These are phyloP conservation scores for Lacanobia wlatinum DNA, from an alignment of 2,888 invertebrate genomes.

Conservation along the genomic window DNA sequence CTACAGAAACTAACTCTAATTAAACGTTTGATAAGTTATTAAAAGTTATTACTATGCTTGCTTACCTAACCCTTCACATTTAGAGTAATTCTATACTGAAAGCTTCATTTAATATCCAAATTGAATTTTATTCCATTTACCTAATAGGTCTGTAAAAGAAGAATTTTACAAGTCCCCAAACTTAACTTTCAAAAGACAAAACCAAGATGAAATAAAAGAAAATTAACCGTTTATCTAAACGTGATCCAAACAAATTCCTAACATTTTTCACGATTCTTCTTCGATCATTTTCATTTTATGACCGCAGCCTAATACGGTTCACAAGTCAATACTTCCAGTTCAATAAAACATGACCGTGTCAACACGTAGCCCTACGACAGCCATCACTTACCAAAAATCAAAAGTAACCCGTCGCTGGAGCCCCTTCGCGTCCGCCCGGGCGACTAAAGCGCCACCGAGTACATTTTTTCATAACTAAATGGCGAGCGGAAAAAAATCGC, in stretches of 20 bases:
- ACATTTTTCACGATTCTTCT: background rate
- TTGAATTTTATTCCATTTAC: background rate
- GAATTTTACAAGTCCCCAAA: background rate
- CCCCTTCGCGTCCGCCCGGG: slow-evolving; percentile 12
- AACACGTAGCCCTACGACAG: slow-evolving; percentile 29
- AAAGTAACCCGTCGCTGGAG: slow-evolving; percentile 44
- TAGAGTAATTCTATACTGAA: too few relatives aligned
- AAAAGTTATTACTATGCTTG: slow-evolving; percentile 6
- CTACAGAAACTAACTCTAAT: background rate
- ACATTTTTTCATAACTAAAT: slow-evolving; percentile 86
- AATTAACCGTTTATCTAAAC: too few relatives aligned
- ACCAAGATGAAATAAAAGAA: background rate
- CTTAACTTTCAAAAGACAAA: background rate
- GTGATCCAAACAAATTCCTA: background rate
- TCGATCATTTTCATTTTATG: slow-evolving; percentile 6
- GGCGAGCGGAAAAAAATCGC: slow-evolving; percentile 80
- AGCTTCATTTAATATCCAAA: background rate
- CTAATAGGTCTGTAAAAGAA: background rate
- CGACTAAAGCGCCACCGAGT: slow-evolving; percentile 83
- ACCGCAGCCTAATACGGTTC: slow-evolving; percentile 6
- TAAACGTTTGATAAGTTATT: background rate
- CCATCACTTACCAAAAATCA: slow-evolving; percentile 40
- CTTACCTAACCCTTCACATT: background rate
- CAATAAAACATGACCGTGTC: slow-evolving; percentile 32
- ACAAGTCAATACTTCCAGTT: slow-evolving; percentile 18